These are phyloP conservation scores for Drosophila saltans DNA, from an alignment of 1,140 invertebrate genomes.

Conservation along the genomic window DNA sequence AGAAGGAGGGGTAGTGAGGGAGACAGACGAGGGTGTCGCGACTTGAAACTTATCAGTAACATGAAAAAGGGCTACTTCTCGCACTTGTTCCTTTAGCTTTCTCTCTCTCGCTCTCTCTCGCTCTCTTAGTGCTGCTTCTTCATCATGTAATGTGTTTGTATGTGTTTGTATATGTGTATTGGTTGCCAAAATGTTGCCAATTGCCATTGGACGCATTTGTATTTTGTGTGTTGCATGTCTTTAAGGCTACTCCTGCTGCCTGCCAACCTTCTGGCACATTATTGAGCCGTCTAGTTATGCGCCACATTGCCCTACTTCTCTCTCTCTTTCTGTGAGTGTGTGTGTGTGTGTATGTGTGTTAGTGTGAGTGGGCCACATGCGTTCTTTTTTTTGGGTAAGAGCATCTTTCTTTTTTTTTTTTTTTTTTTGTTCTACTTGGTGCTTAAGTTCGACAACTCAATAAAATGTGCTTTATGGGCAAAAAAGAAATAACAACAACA, in stretches of 20 bases:
- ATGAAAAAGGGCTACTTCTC: slow-evolving; percentile 29
- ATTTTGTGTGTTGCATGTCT: slow-evolving; percentile 65
- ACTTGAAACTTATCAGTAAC: slow-evolving; percentile 65
- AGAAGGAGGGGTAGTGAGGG: not conserved
- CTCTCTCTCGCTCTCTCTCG: no score
- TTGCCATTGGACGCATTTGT: slow-evolving; percentile 52
- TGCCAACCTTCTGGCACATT: slow-evolving; percentile 50
- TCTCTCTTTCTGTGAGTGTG: not conserved
- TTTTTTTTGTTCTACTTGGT: slow-evolving; percentile 60
- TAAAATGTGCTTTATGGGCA: slow-evolving; percentile 83
- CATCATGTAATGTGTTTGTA: slow-evolving; percentile 18
- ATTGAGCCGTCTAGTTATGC: slow-evolving; percentile 72
- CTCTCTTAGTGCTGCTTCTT: not conserved
- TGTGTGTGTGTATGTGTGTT: not conserved
- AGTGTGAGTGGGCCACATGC: slow-evolving; percentile 34
- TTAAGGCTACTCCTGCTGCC: slow-evolving; percentile 38
- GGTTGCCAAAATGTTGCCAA: slow-evolving; percentile 73
- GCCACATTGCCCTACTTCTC: slow-evolving; percentile 71
- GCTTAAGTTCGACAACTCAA: slow-evolving; percentile 83
- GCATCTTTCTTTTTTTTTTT: not conserved
- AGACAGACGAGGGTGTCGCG: slow-evolving; percentile 39
- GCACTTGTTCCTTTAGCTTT: slow-evolving; percentile 5
- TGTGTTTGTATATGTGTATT: slow-evolving; percentile 29
- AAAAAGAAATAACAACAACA: slow-evolving; percentile 31
- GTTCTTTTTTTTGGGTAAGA: slow-evolving; percentile 30